Evolutionary conservation across 2,888 invertebrate genomes (phyloP).

Genomic region (Dicycla oo): DNA sequence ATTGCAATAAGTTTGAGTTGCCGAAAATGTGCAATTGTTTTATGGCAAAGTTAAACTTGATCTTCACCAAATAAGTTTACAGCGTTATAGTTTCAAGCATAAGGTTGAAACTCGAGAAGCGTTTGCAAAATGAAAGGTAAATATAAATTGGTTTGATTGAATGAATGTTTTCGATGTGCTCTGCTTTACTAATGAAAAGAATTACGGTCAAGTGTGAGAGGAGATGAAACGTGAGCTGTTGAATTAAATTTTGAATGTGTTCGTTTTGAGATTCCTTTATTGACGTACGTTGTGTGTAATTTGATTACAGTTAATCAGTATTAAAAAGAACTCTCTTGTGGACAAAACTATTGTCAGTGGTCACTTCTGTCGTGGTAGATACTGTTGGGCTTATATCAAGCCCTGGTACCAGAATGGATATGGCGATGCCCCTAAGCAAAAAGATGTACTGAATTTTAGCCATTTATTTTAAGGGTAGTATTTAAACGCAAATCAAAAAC

Average conservation of each 20-base stretch:
- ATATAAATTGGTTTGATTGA: conserved; percentile 31
- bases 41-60: conserved; percentile 3
- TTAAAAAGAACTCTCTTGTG: too few species aligned
- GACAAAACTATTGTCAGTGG: too few species aligned
- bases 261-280: neutral
- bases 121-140: neutral
- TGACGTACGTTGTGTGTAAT: neutral
- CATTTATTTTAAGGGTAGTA: too few species aligned
- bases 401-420: too few species aligned
- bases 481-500: too few species aligned
- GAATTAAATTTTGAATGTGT: conserved; percentile 27
- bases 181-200: conserved; percentile 55
- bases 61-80: neutral
- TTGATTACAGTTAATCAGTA: neutral
- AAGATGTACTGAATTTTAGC: too few species aligned
- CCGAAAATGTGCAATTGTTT: conserved; percentile 41
- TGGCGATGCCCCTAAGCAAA: too few species aligned
- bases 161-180: conserved; percentile 55
- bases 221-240: conserved; percentile 33
- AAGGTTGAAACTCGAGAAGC: conserved; percentile 20
- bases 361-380: too few species aligned
- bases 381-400: too few species aligned
- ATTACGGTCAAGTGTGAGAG: conserved; percentile 57
- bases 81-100: neutral
- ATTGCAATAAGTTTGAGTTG: neutral